Base-by-base conservation (phyloP, 2,113 vertebrate genomes). In the Mystacornis crossleyi region DNA sequence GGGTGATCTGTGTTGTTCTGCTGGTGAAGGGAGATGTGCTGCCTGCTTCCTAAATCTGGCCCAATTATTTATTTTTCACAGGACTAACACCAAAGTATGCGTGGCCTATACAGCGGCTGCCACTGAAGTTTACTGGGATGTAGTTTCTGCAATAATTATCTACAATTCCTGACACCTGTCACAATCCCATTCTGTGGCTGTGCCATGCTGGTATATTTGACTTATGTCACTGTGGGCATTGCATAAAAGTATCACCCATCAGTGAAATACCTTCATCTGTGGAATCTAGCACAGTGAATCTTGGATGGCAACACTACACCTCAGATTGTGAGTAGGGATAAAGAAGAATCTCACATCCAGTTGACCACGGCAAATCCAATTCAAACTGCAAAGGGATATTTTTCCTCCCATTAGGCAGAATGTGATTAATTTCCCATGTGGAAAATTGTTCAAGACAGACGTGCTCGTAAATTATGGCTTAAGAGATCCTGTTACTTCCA, bases 391-490 rank as follows among this genome's bases (percentile, higher is more conserved):
- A 66, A 67, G 64, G 86, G 96, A 57, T 97, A 84, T 86, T 97
- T 97, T 96, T 48, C 89, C 77, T 94, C 81, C 74, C 51, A 93
- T 96, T 94, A 95, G 89, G 74, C 92, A 93, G 79, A 96, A 96
- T 89, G 96, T 79, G 89, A 96, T 97, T 96, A 88, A 97, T 97
- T 94, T 97, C 96, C 95, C 96, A 94, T 94, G 92, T 97, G 93
- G 92, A 97, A 95, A 97, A 96, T 96, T 91, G 90, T 95, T 97
- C 87, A 84, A 93, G 96, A 96, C 96, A 97, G 91, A 75, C 58
- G 3, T 94, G 81, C 89, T 96, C 1, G 5, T 96, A 95, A 96
- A 95, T 96, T 95, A 94, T 90, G 90, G 79, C 75, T 81, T 93
- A 96, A 96, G 89, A 95, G 93, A 97, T 97, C 95, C 95, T 92